Evolutionary conservation across 2,888 invertebrate genomes (phyloP), one percentile per base, ranked within the genome.

Genomic region (Leptopilina drosophilae): DNA sequence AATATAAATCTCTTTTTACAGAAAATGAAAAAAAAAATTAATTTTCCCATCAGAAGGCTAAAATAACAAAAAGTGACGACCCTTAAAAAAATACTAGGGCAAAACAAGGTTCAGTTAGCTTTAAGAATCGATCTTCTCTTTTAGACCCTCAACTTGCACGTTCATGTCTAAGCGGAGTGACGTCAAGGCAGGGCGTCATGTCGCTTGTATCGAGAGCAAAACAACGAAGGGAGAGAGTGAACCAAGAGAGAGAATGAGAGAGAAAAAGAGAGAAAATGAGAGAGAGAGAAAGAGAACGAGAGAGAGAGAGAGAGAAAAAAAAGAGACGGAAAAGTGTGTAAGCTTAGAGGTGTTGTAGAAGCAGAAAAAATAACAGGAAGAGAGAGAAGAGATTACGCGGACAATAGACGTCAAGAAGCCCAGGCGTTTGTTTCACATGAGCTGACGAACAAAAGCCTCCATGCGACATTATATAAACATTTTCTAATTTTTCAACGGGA

Each of bases 311-410:
- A 20, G 20, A 20, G 20, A 20, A 20, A 20, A 20, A 20, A n/a
- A n/a, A n/a, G 42, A 42, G 42, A 42, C n/a, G n/a, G 42, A 42
- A 8, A 42, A 42, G 42, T 42, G 62, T 59, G 49, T 26, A 15
- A 46, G 46, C 64, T 46, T 49, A 75, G 42, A 42, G 33, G 62
- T 64, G 64, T 64, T 64, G 33, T 64, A 12, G 64, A 20, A 40
- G 40, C 75, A 5, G 42, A 78, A 12, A 77, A 75, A 77, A 76
- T 78, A 76, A 77, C 76, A 80, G 62, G 81, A 59, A 77, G 77
- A 76, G 73, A 82, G 66, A 66, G 49, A 67, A 67, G 77, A 82
- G 78, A 83, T 80, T 82, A 83, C 73, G 77, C 53, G 82, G 79
- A 82, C 81, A 82, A 83, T 81, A 67, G 46, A 64, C 79, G 76